Percentiles rank a stretch among this genome's conserved stretches.
phyloP scores from a whole-genome alignment of 2,113 vertebrate species.

The Mus pahari region DNA sequence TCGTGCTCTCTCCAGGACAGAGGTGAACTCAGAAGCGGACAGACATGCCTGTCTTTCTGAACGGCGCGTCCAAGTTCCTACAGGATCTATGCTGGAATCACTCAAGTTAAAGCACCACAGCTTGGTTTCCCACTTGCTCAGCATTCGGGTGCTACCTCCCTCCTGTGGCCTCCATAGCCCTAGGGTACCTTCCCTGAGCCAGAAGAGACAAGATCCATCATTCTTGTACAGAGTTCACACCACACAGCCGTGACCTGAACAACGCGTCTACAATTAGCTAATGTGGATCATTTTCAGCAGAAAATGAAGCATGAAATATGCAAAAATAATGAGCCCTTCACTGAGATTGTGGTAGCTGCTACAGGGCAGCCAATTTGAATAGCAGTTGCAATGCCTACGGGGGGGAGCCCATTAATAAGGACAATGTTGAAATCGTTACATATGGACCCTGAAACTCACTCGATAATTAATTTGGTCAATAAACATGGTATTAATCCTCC shows the following conservation, averaged over 20 bases:
- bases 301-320: slow-evolving; percentile 76
- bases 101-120: background rate
- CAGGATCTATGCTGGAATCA: background rate
- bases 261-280: slow-evolving; percentile 72
- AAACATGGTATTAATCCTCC: slow-evolving; percentile 78
- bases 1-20: background rate
- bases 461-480: slow-evolving; percentile 67
- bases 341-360: slow-evolving; percentile 59
- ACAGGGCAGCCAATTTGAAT: slow-evolving; percentile 64
- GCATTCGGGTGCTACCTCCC: background rate
- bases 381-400: slow-evolving; percentile 44
- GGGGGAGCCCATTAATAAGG: slow-evolving; percentile 70
- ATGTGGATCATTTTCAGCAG: slow-evolving; percentile 64
- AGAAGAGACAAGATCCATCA: background rate
- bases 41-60: background rate
- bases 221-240: background rate
- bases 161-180: background rate
- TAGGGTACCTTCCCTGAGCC: slow-evolving; percentile 23
- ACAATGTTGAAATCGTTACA: slow-evolving; percentile 62
- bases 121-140: background rate
- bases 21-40: background rate
- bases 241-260: slow-evolving; percentile 35
- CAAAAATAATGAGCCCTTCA: slow-evolving; percentile 75
- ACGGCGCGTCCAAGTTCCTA: background rate
- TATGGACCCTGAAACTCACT: slow-evolving; percentile 60